phyloP scores from a whole-genome alignment of 1,140 invertebrate genomes.

The Dermatophagoides farinae region DNA sequence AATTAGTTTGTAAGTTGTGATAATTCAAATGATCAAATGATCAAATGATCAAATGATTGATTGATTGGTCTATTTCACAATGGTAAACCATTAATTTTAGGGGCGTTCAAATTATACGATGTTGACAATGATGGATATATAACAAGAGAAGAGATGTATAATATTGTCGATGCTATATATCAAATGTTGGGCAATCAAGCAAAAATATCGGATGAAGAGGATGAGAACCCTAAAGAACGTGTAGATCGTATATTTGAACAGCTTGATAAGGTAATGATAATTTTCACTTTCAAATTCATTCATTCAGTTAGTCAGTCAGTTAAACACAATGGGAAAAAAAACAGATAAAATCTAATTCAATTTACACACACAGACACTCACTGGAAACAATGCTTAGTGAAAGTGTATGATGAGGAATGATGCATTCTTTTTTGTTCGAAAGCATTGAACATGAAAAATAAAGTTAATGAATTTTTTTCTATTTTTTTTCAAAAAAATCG shows the following conservation, averaged over 20 bases:
- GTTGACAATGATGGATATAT: constrained; percentile 75
- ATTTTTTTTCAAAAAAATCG: neutral
- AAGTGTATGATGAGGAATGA: too few species aligned
- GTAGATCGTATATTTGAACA: constrained; percentile 94
- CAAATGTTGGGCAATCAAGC: constrained; percentile 79
- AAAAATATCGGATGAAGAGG: constrained; percentile 19
- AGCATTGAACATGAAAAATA: neutral
- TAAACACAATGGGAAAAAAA: too few species aligned
- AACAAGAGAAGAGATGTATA: constrained; percentile 91
- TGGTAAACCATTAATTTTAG: constrained; percentile 29
- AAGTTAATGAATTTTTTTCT: neutral
- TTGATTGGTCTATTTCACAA: neutral
- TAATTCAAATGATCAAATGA: neutral
- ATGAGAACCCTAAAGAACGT: constrained; percentile 43
- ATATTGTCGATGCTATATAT: constrained; percentile 96
- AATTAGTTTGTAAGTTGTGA: constrained; percentile 70
- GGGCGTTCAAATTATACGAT: constrained; percentile 91
- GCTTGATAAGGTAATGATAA: constrained; percentile 51
- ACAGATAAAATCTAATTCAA: too few species aligned
- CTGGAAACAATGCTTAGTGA: too few species aligned
- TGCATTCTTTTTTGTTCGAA: neutral
- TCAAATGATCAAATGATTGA: too few species aligned
- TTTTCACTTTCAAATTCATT: neutral
- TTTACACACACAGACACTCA: too few species aligned
- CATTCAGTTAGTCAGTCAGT: too few species aligned